phyloP scores from a whole-genome alignment of 2,797 vertebrate genomes.

The Adrianichthys oophorus region DNA sequence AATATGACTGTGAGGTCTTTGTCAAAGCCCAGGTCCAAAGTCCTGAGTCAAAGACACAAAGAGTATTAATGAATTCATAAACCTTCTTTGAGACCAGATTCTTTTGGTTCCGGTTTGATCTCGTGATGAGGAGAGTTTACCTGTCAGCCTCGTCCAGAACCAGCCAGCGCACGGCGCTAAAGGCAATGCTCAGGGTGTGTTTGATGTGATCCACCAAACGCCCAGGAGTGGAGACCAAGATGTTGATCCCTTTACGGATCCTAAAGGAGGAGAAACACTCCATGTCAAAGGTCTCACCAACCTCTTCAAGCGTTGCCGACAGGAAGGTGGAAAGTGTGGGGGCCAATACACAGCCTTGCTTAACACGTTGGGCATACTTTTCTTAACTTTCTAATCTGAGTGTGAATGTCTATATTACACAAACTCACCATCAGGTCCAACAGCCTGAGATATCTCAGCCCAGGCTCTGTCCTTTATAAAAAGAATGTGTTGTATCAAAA shows the following conservation, averaged over 20 bases:
- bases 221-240: slow-evolving; percentile 92
- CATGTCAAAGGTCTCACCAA: background rate
- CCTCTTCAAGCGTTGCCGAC: too few relatives aligned
- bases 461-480: too few relatives aligned
- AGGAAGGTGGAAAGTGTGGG: too few relatives aligned
- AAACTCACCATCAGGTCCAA: too few relatives aligned
- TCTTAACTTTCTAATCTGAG: too few relatives aligned
- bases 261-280: slow-evolving; percentile 61
- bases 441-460: too few relatives aligned
- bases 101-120: too few relatives aligned
- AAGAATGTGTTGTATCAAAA: too few relatives aligned
- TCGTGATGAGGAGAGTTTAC: slow-evolving; percentile 54
- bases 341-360: too few relatives aligned
- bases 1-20: slow-evolving; percentile 89
- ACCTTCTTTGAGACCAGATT: background rate
- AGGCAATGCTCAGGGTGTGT: slow-evolving; percentile 87
- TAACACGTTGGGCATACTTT: too few relatives aligned
- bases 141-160: slow-evolving; percentile 95
- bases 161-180: slow-evolving; percentile 85
- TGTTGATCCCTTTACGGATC: slow-evolving; percentile 93
- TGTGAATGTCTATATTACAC: too few relatives aligned
- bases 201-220: slow-evolving; percentile 94
- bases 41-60: slow-evolving; percentile 65
- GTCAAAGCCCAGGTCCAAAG: slow-evolving; percentile 93
- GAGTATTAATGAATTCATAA: background rate